Conservation (phyloP, 2,797 vertebrate species). For the Lepus oiostolus region DNA sequence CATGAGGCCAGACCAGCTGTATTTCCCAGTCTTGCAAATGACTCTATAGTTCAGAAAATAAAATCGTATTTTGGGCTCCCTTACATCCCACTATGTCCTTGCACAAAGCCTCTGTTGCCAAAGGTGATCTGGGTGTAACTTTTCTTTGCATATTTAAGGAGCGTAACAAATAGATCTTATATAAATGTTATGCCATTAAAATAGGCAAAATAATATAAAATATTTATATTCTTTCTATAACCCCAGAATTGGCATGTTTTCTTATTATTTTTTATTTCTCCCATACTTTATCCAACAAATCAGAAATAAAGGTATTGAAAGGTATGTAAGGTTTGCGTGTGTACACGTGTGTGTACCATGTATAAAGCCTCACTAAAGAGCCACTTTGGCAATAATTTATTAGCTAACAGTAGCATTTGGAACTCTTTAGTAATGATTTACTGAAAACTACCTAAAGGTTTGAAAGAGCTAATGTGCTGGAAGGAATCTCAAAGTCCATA, state of each 20-base stretch:
- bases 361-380: neutral
- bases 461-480: neutral
- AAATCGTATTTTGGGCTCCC: neutral
- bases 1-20: conserved; percentile 5
- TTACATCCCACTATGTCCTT: neutral
- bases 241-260: conserved; percentile 11
- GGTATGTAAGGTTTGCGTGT: neutral
- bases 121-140: neutral
- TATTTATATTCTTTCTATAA: conserved; percentile 30
- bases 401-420: neutral
- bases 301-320: conserved; percentile 50
- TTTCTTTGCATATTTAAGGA: conserved; percentile 50
- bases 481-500: neutral
- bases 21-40: neutral
- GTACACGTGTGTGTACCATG: too few species aligned
- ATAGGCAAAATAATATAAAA: conserved; percentile 45
- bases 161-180: neutral
- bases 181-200: neutral
- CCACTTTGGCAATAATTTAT: conserved; percentile 1
- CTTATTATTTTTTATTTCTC: neutral
- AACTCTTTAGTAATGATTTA: conserved; percentile 4
- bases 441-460: conserved; percentile 1
- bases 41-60: conserved; percentile 53
- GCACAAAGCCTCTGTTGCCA: neutral
- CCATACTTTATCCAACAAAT: conserved; percentile 23